Percentiles rank a stretch among this genome's conserved stretches.
These are phyloP conservation scores for Drosophila neutralis DNA, from an alignment of 2,888 invertebrate species.

Conservation along the genomic window DNA sequence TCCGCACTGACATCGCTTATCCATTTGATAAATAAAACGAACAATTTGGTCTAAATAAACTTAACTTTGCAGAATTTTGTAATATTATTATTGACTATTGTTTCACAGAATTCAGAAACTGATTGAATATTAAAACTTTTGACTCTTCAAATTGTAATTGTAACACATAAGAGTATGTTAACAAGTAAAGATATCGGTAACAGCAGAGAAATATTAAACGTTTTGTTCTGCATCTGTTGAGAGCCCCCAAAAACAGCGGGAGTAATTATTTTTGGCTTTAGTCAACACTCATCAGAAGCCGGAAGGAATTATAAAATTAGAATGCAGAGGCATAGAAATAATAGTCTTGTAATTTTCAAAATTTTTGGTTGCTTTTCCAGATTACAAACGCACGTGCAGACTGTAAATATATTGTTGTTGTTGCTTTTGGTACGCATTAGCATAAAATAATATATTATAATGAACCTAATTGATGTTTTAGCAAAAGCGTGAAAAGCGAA, in stretches of 20 bases:
- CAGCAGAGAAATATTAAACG: not conserved
- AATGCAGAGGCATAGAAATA: not conserved
- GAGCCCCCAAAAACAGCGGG: not conserved
- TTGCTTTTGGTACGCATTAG: not conserved
- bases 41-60: conserved; percentile 20
- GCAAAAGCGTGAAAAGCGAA: not conserved
- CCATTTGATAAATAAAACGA: conserved; percentile 17
- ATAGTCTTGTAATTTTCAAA: not conserved
- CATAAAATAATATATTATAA: not conserved
- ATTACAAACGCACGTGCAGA: not conserved
- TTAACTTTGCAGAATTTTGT: conserved; percentile 7
- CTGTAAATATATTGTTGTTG: not conserved
- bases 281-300: not conserved
- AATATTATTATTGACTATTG: conserved; percentile 1
- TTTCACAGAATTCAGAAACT: not conserved
- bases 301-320: not conserved
- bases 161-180: not conserved
- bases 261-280: not conserved
- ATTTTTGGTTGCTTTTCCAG: not conserved
- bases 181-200: not conserved
- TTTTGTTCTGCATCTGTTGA: not conserved
- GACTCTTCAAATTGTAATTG: not conserved
- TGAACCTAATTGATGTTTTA: not conserved
- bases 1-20: not conserved
- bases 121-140: not conserved